A percentile compares a stretch with the other conserved stretches of the same genome.
These are phyloP conservation scores for Lacerta bilineata DNA, from an alignment of 2,797 vertebrate species.

Conservation along the genomic window DNA sequence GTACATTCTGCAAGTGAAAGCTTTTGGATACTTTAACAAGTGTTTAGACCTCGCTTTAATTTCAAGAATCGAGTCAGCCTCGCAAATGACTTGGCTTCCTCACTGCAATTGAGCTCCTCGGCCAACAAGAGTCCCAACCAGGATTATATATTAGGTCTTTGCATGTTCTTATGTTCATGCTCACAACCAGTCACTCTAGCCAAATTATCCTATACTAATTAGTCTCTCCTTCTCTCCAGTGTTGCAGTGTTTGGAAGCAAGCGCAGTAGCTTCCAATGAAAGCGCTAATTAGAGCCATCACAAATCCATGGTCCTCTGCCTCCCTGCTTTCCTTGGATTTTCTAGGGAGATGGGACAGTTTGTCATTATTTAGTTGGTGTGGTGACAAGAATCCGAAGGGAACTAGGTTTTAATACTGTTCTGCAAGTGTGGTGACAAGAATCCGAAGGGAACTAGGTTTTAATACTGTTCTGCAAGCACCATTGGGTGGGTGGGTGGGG, in stretches of 20 bases:
- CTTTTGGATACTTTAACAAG: too few species aligned
- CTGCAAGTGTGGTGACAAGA: neutral
- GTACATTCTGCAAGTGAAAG: too few species aligned
- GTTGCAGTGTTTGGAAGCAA: neutral
- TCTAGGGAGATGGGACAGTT: neutral
- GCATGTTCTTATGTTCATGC: neutral
- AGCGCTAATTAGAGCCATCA: conserved; percentile 9
- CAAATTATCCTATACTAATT: conserved; percentile 22
- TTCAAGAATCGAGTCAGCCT: too few species aligned
- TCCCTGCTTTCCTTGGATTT: neutral
- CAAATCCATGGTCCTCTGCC: neutral
- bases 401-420: neutral
- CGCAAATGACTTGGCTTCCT: too few species aligned
- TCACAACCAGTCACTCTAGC: neutral
- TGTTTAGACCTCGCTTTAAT: too few species aligned
- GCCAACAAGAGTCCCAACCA: too few species aligned
- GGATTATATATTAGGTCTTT: neutral
- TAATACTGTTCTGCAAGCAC: neutral
- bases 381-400: neutral
- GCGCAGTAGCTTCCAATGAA: neutral
- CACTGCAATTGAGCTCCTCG: too few species aligned
- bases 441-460: neutral
- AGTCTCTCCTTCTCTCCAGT: neutral
- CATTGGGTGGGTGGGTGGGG: too few species aligned
- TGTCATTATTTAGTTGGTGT: neutral